phyloP scores from a whole-genome alignment of 2,888 invertebrate species.

The Rhagonycha fulva region DNA sequence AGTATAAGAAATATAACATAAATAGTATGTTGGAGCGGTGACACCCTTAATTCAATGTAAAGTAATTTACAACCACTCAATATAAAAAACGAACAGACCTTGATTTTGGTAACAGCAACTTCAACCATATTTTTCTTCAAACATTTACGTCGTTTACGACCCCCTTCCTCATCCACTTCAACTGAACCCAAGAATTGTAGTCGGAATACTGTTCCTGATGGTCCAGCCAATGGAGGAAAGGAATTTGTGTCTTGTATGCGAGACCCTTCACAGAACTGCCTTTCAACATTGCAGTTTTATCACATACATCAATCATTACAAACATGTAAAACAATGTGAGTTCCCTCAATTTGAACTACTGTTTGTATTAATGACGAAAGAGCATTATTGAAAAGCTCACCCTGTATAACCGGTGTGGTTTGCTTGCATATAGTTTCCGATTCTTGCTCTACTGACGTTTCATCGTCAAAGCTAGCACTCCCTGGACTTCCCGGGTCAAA shows the following conservation, averaged over 20 bases:
- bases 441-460: conserved; percentile 46
- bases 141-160: conserved; percentile 71
- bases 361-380: conserved; percentile 29
- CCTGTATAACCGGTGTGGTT: conserved; percentile 46
- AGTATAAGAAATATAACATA: conserved; percentile 14
- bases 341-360: conserved; percentile 15
- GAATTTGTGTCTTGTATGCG: conserved; percentile 46
- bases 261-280: conserved; percentile 47
- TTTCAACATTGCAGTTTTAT: conserved; percentile 31
- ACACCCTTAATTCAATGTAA: not conserved
- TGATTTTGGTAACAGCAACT: conserved; percentile 84
- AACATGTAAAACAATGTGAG: conserved; percentile 15
- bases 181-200: conserved; percentile 84
- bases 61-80: conserved; percentile 16
- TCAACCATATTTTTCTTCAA: conserved; percentile 89
- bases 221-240: conserved; percentile 57
- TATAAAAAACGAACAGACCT: conserved; percentile 63
- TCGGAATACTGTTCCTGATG: conserved; percentile 76
- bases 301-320: conserved; percentile 19
- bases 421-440: conserved; percentile 45
- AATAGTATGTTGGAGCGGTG: conserved; percentile 27
- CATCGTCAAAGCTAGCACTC: conserved; percentile 49
- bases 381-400: conserved; percentile 49
- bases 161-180: conserved; percentile 81
- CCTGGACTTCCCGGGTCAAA: conserved; percentile 50